Conservation (phyloP, 2,797 vertebrate genomes). For the Streptopelia turtur region DNA sequence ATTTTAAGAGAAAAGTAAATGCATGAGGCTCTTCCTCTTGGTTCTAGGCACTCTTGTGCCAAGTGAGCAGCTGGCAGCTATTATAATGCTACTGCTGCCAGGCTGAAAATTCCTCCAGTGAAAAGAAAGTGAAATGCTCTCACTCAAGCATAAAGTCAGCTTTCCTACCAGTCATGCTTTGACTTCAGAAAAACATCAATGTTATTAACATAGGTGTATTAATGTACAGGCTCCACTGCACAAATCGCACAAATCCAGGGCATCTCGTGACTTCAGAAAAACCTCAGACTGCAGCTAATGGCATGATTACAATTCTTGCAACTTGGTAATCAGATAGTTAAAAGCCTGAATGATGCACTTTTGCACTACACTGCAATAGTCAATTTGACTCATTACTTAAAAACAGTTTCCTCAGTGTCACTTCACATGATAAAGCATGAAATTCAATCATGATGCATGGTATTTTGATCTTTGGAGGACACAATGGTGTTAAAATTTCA, state of each 20-base stretch:
- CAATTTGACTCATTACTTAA: neutral
- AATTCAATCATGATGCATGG: neutral
- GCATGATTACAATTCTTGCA: neutral
- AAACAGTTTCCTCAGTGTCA: constrained; percentile 10
- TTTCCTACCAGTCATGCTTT: neutral
- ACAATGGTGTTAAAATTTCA: neutral
- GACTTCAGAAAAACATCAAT: neutral
- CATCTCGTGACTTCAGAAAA: neutral
- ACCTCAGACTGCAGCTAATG: neutral
- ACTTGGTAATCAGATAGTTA: neutral
- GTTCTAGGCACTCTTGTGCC: constrained; percentile 1
- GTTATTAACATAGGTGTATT: neutral
- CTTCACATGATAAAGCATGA: neutral
- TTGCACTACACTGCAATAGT: neutral
- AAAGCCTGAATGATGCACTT: constrained; percentile 2
- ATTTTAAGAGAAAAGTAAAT: constrained; percentile 11
- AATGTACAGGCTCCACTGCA: neutral
- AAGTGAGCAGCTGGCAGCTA: constrained; percentile 62
- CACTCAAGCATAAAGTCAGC: constrained; percentile 37
- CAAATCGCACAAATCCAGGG: neutral
- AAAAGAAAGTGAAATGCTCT: constrained; percentile 43
- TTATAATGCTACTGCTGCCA: constrained; percentile 23
- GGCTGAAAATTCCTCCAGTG: constrained; percentile 51
- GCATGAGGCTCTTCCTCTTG: neutral
- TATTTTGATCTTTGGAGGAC: constrained; percentile 2